Base-by-base conservation (phyloP, 1,140 invertebrate species). In the Piezodorus guildinii region DNA sequence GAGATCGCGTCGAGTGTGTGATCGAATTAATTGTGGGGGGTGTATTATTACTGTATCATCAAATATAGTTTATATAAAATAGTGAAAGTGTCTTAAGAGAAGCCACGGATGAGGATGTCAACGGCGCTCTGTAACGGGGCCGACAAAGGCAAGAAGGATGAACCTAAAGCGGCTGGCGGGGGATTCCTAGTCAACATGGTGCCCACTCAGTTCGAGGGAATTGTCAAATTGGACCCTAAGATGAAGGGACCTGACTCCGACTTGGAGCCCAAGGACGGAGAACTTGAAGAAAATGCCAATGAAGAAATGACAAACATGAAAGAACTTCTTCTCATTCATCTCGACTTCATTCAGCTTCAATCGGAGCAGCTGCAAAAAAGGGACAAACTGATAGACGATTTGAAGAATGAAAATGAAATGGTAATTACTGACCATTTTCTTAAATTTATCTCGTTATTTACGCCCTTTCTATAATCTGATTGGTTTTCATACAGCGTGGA, bases 341-440 rank as follows among this genome's bases (percentile, higher is more conserved):
- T 86, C 62, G 84, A 86, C 72, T 72, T 86, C 43, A 85, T 87
- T 69, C 85, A 86, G 73, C 84, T 86, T 70, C 85, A 87, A 70
- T 83, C 83, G 44, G 84, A 87, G 69, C 81, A 83, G 65, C 76
- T 86, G 65, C 73, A 81, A 64, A 79, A 78, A 66, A 86, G 86
- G 75, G 85, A 86, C 68, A 83, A 82, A 69, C 76, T 81, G 23
- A 74, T 86, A 34, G 75, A 77, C 56, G 74, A 78, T 54, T 72
- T 85, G n/a, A 75, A 78, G 68, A 77, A 81, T 71, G 83, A 85
- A 74, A 83, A 83, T 74, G 82, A 83, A 74, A 80, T 78, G 76
- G 82, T 85, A 77, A 72, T 70, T 68, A 23, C 12, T 39, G 34
- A 39, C 1, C 9, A 12, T 5, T 39, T 39, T 39, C 12, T 39